phyloP scores from a whole-genome alignment of 2,113 vertebrate genomes.

The Laterallus jamaicensis region DNA sequence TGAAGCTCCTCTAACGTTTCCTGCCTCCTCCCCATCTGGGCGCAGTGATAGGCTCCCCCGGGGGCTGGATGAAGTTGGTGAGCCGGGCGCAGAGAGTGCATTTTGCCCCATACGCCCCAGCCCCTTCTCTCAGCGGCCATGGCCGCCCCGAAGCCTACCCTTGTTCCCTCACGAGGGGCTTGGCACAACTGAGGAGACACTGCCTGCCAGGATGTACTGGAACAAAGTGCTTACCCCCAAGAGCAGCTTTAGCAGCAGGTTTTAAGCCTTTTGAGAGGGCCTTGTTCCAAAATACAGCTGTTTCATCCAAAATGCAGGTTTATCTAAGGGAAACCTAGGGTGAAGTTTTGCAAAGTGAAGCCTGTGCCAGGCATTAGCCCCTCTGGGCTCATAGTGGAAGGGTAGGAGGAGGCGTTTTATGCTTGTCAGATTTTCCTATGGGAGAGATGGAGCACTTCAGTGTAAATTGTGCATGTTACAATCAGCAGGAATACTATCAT shows the following conservation, averaged over 20 bases:
- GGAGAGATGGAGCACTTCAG: neutral
- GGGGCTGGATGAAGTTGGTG: neutral
- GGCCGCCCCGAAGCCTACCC: rapidly evolving
- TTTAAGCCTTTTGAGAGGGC: neutral
- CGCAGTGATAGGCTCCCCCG: neutral
- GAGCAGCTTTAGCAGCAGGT: neutral
- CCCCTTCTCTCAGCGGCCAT: neutral
- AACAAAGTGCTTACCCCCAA: neutral
- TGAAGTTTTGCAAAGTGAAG: neutral
- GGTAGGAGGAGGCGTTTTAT: neutral
- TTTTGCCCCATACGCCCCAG: neutral
- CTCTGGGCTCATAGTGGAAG: neutral
- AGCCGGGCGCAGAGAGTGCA: neutral
- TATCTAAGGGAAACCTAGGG: neutral
- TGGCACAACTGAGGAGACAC: neutral
- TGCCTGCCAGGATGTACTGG: no score
- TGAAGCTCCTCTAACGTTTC: no score
- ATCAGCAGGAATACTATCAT: neutral
- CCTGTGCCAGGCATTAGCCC: neutral
- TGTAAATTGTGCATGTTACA: neutral
- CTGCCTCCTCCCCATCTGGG: no score
- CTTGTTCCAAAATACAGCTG: neutral
- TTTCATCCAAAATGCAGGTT: neutral
- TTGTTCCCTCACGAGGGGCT: no score
- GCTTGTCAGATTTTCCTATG: neutral